Base-by-base conservation (phyloP, 2,888 invertebrate species). In the Asteroscopus sphinx region DNA sequence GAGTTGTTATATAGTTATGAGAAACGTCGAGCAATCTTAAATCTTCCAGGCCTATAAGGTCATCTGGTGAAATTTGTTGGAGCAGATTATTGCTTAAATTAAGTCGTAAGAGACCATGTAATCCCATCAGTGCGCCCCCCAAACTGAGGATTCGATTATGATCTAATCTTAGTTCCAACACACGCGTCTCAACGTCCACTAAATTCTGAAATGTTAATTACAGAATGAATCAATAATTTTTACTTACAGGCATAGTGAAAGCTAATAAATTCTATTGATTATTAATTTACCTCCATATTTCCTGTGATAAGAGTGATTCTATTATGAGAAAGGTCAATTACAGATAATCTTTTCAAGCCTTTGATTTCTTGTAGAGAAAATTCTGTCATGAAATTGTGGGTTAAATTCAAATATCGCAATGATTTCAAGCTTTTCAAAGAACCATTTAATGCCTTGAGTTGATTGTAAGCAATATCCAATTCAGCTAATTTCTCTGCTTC, bases 311-410 rank as follows among this genome's bases (percentile, higher is more conserved):
- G 95, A 45, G 92, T 94, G 52, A 98, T 97, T 83, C 95, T 95
- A 85, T 98, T 98, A 82, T 96, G 95, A 2, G 97, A 97, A 17
- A 98, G 91, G 88, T 97, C 97, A 52, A 98, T 95, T 12, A 96
- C 94, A 42, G 95, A 95, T n/a, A 98, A 89, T 65, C 95, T 95
- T 68, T 95, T 95, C 57, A 98, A 87, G 0, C 97, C 97, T 55
- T 96, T 96, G 40, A 98, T 95, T 86, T 98, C 97, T 83, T 96
- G 96, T 79, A 98, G 95, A 0, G 97, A 97, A 89, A 98, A 98
- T 79, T 97, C 97, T 0, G 95, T 94, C 54, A 98, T 94, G 33
- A 95, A 93, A 83, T 98, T 98, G 82, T 96, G 96, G 0, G 97
- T 97, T 61, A 98, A 92, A 88, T 97, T 97, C 37, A 97, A 94